phyloP scores from a whole-genome alignment of 2,113 vertebrate species.

The Felis catus region F.catus_Fca126_mat1.0 CM031411.1:85062501-85063000 shows the following conservation, averaged over 20 bases:
- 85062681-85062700: not conserved
- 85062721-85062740: not conserved
- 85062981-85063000: not conserved
- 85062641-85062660: not conserved
- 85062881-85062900: not conserved
- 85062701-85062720: not conserved
- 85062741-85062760: not conserved
- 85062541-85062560: not conserved
- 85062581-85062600: not conserved
- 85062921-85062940: not conserved
- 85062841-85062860: not conserved
- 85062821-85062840: not conserved
- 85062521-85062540: not conserved
- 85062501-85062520: constrained; percentile 11
- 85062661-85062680: not conserved
- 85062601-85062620: not conserved
- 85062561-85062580: not conserved
- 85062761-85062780: not conserved
- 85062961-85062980: not conserved
- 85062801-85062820: not conserved
- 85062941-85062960: not conserved
- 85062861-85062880: not conserved
- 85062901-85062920: not conserved
- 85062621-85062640: not conserved
- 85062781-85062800: not conserved